Base-by-base conservation (phyloP, 2,888 invertebrate genomes). In the Catotricha subobsoleta region DNA sequence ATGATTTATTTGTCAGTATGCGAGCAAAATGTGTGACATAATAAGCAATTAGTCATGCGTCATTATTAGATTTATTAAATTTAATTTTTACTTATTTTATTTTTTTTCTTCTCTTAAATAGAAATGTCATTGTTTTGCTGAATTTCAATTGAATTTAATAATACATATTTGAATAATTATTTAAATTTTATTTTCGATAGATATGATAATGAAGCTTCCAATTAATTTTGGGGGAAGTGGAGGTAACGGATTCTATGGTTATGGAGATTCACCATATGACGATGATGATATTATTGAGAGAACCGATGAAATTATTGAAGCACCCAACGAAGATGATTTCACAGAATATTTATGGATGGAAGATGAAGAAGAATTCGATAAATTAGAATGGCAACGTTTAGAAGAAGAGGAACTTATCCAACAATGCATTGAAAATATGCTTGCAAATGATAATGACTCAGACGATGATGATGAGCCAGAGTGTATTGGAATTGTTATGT, bases 331-430 rank as follows among this genome's bases (percentile, higher is more conserved):
- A 40, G 56, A 58, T 45, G 44, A 74, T 43, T 90, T 88, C 58
- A 80, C 83, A 0, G 88, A 90, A 54, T 88, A 87, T 56, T 72
- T 88, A 69, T 90, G 90, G 91, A 90, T 90, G 88, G 90, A 88
- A 57, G 80, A 87, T 53, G 82, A 88, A 54, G 90, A 91, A 53
- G 88, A 88, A 55, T 88, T 88, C 56, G 88, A 91, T 54, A 82
- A 83, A 60, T 54, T 86, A 83, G 84, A 86, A 46, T 71, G 86
- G 67, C 80, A 83, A 58, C 77, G 86, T 53, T 57, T 87, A 16
- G 86, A 87, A 54, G 87, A 87, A 53, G 86, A 87, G 53, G 86
- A 83, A 10, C 58, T 86, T 12, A 84, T 86, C 80, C 80, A 86
- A 55, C 81, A 87, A 56, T 87, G 86, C 56, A 73, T 84, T 49